These are phyloP conservation scores for Scomber scombrus DNA, from an alignment of 2,113 vertebrate genomes.

Conservation along the genomic window DNA sequence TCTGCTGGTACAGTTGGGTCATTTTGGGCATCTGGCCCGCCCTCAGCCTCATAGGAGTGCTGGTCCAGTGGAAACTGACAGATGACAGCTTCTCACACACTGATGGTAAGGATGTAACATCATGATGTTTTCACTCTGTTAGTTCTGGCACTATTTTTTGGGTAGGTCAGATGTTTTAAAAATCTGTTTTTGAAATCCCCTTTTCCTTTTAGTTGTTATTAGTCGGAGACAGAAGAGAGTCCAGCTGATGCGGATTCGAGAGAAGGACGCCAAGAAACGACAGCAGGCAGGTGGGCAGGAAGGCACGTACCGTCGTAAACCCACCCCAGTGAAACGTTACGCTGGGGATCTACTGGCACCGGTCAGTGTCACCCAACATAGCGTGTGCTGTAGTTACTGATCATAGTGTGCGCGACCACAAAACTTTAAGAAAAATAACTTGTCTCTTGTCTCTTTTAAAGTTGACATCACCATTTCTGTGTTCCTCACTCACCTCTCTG, in stretches of 20 bases:
- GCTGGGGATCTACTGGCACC: conserved; percentile 91
- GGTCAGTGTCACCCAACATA: conserved; percentile 83
- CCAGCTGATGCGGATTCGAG: conserved; percentile 88
- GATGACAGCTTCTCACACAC: conserved; percentile 87
- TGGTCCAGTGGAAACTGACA: conserved; percentile 91
- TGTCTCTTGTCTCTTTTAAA: background rate
- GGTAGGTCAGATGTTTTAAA: background rate
- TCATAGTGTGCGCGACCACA: background rate
- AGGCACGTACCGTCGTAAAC: conserved; percentile 87
- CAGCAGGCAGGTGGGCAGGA: conserved; percentile 85
- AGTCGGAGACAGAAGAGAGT: conserved; percentile 89
- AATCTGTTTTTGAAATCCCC: background rate
- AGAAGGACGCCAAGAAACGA: conserved; percentile 89
- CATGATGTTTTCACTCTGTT: background rate
- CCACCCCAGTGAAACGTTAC: conserved; percentile 85
- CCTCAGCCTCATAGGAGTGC: conserved; percentile 86
- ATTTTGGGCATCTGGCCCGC: conserved; percentile 89
- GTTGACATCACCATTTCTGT: background rate
- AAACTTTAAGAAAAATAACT: background rate
- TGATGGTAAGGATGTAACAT: conserved; percentile 81
- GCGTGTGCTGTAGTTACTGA: conserved; percentile 62
- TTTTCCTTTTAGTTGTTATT: conserved; percentile 83
- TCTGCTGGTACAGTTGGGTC: conserved; percentile 94
- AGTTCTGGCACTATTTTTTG: background rate
- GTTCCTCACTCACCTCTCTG: background rate